Evolutionary conservation across 2,113 vertebrate genomes (phyloP).

Genomic region (Merops nubicus): DNA sequence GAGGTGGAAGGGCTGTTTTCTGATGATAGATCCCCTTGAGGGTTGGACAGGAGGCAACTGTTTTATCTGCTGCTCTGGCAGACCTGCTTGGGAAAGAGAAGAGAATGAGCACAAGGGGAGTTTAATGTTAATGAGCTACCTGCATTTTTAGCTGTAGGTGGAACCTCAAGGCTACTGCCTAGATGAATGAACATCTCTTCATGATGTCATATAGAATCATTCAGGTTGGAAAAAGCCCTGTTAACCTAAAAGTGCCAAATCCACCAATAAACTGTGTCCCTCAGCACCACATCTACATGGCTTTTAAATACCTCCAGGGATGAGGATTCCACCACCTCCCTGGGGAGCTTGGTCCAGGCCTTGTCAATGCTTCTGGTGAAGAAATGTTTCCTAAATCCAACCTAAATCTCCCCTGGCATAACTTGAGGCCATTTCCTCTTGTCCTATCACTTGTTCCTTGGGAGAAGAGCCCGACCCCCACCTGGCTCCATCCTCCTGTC

Average conservation of each 20-base stretch:
- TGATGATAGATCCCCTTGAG: not conserved
- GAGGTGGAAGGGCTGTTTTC: not conserved
- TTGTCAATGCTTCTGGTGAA: too few relatives aligned
- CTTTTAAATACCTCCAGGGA: not conserved
- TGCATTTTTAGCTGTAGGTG: not conserved
- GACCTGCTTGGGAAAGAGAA: not conserved
- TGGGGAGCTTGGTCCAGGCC: too few relatives aligned
- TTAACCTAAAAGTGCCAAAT: too few relatives aligned
- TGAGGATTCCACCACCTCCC: not conserved
- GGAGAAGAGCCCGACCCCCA: too few relatives aligned
- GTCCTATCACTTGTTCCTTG: too few relatives aligned
- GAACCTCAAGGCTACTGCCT: not conserved
- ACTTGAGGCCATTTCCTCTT: too few relatives aligned
- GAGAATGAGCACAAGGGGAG: not conserved
- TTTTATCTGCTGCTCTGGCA: not conserved
- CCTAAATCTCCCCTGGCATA: too few relatives aligned
- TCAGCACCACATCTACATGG: not conserved
- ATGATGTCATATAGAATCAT: too few relatives aligned
- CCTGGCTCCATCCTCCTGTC: too few relatives aligned
- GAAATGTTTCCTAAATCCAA: too few relatives aligned
- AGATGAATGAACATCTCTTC: not conserved
- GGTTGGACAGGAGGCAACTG: not conserved
- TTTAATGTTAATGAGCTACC: not conserved
- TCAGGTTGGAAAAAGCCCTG: too few relatives aligned
- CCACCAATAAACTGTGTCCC: too few relatives aligned